These are phyloP conservation scores for Alauda arvensis DNA, from an alignment of 2,797 vertebrate species.

Conservation along the genomic window DNA sequence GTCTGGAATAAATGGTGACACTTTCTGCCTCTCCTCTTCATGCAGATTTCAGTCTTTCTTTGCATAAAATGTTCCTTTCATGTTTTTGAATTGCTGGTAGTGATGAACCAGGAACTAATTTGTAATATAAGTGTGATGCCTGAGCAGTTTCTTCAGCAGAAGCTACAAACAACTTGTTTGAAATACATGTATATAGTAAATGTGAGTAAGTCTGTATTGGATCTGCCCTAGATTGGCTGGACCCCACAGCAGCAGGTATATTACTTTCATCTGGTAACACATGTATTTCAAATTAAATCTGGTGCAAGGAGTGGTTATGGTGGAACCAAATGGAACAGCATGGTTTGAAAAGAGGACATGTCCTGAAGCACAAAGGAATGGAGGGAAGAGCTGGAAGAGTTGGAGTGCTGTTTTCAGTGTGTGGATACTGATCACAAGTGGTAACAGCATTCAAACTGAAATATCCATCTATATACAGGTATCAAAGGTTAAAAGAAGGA, in stretches of 20 bases:
- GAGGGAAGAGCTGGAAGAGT: neutral
- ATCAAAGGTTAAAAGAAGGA: conserved; percentile 4
- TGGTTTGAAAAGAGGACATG: neutral
- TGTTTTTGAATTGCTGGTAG: neutral
- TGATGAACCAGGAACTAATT: neutral
- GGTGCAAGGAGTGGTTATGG: neutral
- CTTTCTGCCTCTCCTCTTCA: neutral
- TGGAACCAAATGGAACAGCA: neutral
- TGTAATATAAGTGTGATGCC: neutral
- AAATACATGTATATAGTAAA: neutral
- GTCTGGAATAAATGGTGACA: neutral
- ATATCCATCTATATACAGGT: neutral
- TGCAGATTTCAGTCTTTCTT: neutral
- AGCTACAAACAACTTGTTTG: neutral
- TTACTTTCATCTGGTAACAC: neutral
- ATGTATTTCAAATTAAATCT: neutral
- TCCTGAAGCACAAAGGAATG: neutral
- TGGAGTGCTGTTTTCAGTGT: neutral
- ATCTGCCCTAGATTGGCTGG: neutral
- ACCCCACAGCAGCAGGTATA: neutral
- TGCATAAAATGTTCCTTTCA: neutral
- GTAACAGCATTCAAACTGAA: neutral
- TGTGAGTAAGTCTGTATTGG: neutral
- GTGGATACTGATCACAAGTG: neutral
- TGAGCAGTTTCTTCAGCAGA: neutral